These are phyloP conservation scores for Ardeotis arabs DNA, from an alignment of 2,113 vertebrate genomes.

Conservation along the genomic window DNA sequence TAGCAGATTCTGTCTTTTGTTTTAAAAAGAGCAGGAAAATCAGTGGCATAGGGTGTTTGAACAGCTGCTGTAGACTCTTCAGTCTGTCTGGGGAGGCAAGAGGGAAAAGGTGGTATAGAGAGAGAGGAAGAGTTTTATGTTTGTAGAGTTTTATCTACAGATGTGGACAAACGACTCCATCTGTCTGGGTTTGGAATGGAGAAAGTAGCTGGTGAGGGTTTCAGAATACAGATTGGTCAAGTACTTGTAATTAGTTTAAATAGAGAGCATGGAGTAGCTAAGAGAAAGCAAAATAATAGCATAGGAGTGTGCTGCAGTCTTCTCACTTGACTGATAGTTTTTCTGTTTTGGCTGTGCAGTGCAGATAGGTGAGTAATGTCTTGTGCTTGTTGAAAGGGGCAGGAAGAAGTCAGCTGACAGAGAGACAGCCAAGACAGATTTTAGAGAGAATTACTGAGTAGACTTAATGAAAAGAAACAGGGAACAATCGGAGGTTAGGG, in stretches of 20 bases:
- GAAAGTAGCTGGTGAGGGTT: neutral
- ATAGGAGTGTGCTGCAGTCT: neutral
- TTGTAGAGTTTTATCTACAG: neutral
- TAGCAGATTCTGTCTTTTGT: neutral
- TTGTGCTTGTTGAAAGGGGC: neutral
- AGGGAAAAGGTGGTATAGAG: neutral
- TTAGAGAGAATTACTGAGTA: neutral
- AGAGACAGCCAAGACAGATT: neutral
- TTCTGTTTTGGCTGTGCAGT: neutral
- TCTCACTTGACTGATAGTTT: neutral
- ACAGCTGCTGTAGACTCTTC: neutral
- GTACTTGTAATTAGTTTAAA: neutral
- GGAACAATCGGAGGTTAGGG: slow-evolving; percentile 20
- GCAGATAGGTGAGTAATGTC: neutral
- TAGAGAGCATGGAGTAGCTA: neutral
- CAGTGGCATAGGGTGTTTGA: neutral
- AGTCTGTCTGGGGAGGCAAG: neutral
- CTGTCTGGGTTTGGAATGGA: neutral
- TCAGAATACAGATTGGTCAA: neutral
- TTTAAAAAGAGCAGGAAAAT: neutral
- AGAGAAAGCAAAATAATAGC: neutral
- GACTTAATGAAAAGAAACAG: slow-evolving; percentile 38
- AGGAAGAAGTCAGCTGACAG: neutral
- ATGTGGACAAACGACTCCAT: neutral
- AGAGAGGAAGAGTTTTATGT: neutral